Conservation (phyloP, 2,113 vertebrate genomes). For the Circaetus gallicus region DNA sequence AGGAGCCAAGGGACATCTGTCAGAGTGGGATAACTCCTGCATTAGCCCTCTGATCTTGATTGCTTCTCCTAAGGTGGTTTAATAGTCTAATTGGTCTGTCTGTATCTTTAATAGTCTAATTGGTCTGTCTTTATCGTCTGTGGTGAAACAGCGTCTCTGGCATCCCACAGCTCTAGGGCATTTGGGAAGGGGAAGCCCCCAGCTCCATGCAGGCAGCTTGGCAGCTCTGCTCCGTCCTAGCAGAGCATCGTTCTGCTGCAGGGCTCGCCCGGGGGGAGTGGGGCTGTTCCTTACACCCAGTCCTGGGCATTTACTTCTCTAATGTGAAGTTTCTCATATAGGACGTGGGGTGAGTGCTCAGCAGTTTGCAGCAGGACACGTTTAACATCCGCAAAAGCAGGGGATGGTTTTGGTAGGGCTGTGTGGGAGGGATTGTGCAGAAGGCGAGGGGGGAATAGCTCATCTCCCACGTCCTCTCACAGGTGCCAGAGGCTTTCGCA, state of each 20-base stretch:
- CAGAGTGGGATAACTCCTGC: neutral
- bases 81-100: neutral
- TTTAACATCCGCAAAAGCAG: accelerated
- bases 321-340: accelerated
- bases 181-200: neutral
- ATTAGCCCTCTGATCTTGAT: neutral
- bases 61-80: neutral
- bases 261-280: accelerated
- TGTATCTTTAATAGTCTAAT: neutral
- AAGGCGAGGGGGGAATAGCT: neutral
- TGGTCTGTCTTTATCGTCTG: neutral
- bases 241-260: neutral
- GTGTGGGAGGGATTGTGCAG: neutral
- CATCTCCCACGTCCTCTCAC: accelerated
- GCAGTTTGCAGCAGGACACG: neutral
- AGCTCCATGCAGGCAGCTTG: neutral
- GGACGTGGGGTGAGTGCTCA: accelerated
- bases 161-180: neutral
- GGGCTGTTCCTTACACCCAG: neutral
- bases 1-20: neutral
- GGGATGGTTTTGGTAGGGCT: neutral
- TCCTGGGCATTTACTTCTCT: neutral
- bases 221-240: neutral
- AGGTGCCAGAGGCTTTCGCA: neutral
- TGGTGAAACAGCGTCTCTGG: neutral